Base-by-base conservation (phyloP, 2,113 vertebrate species). In the Dissostichus mawsoni region DNA sequence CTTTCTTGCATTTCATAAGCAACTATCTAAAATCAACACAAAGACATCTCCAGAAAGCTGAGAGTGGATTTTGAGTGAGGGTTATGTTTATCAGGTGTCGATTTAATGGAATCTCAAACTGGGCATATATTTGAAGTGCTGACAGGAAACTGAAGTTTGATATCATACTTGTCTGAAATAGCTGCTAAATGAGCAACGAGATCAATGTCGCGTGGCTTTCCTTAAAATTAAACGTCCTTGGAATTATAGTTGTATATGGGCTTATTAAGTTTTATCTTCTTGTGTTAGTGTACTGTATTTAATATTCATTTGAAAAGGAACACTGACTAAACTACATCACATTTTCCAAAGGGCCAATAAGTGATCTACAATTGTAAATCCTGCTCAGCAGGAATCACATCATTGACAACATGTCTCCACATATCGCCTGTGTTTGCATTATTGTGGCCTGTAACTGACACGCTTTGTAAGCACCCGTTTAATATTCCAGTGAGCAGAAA, bases 1-100 rank as follows among this genome's bases (percentile, higher is more conserved):
- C 67, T 61, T 58, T 44, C n/a, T 52, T 80, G 36, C 62, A 52
- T 51, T 77, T 84, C 45, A 74, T 77, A 85, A 85, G 62, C 20
- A 13, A 33, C 63, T 53, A 41, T 4, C n/a, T 53, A 18, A 71
- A 74, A 66, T 44, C 0, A 61, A 44, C 55, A 76, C 29, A 44
- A 25, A 72, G 64, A 23, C 9, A 7, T 61, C 14, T 57, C 13
- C 9, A 47, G 18, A 17, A 47, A 64, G 53, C 66, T 11, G 1
- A 48, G 51, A 36, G 47, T 33, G 69, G 47, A 53, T 65, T 73
- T 52, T 50, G 59, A 68, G 57, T 69, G 20, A 68, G 50, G 9
- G 25, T 74, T 18, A 75, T 69, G 52, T 57, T 65, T 11, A 50
- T 69, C 69, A 50, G 56, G 45, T 57, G 76, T 56, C 0, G 6